Evolutionary conservation across 2,113 vertebrate genomes (phyloP).

Genomic region (Leucoraja erinaceus): DNA sequence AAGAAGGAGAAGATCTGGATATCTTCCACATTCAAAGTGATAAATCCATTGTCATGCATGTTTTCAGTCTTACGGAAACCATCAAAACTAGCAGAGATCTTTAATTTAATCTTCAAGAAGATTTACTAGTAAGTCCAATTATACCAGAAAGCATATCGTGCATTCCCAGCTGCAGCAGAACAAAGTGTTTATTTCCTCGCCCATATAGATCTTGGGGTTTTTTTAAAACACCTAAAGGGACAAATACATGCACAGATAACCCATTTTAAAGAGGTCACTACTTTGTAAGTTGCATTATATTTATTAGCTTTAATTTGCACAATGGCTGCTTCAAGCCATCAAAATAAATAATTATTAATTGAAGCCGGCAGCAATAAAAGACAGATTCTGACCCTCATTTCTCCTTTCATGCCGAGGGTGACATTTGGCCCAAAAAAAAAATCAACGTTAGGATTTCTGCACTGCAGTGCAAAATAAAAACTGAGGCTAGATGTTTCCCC

Average conservation of each 20-base stretch:
- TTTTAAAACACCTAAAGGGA: not conserved
- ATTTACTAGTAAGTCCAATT: not conserved
- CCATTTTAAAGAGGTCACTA: not conserved
- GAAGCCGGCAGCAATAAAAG: not conserved
- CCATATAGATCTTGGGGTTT: not conserved
- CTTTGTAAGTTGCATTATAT: not conserved
- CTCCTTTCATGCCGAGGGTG: not conserved
- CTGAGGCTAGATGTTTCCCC: too few species aligned
- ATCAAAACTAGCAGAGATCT: not conserved
- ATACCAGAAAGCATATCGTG: not conserved
- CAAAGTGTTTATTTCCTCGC: not conserved
- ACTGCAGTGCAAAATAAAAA: not conserved
- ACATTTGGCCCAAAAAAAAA: not conserved
- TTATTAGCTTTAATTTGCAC: not conserved
- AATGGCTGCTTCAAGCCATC: not conserved
- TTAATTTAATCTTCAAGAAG: constrained; percentile 8
- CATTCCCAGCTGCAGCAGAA: not conserved
- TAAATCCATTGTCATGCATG: not conserved
- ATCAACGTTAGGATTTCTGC: not conserved
- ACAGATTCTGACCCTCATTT: not conserved
- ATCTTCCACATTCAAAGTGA: not conserved
- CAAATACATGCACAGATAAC: not conserved
- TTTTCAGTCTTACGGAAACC: not conserved
- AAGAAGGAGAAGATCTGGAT: not conserved
- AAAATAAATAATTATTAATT: not conserved